Percentiles rank a stretch among this genome's conserved stretches.
Conservation (phyloP, 2,888 invertebrate genomes). For the Nebria salina region DNA sequence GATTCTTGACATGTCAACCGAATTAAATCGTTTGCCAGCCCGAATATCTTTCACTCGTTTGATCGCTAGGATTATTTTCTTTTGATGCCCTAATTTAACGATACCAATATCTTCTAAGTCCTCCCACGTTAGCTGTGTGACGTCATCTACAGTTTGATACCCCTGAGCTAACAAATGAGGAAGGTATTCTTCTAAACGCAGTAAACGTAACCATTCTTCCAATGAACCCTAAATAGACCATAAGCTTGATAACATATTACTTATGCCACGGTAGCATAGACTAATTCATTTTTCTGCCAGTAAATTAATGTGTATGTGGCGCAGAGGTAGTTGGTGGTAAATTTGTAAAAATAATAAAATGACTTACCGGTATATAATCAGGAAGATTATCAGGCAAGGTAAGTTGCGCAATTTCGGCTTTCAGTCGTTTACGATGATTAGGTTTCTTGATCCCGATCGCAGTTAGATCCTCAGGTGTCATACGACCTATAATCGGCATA, state of each 20-base stretch:
- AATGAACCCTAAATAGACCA: constrained; percentile 78
- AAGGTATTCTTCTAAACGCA: constrained; percentile 92
- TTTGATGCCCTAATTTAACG: constrained; percentile 95
- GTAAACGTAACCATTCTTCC: constrained; percentile 92
- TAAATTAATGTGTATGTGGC: background rate
- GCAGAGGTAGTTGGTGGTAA: background rate
- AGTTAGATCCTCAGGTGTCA: constrained; percentile 96
- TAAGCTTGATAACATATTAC: constrained; percentile 8
- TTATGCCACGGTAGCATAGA: background rate
- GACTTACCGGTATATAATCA: constrained; percentile 87
- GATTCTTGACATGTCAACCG: constrained; percentile 58
- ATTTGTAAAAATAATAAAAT: constrained; percentile 44
- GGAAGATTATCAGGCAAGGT: constrained; percentile 95
- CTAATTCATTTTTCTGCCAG: background rate
- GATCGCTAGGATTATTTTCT: constrained; percentile 96
- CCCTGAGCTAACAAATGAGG: constrained; percentile 91
- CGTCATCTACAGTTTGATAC: constrained; percentile 92
- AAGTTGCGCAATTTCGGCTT: constrained; percentile 94
- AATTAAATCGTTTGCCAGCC: constrained; percentile 78
- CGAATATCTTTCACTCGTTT: constrained; percentile 95
- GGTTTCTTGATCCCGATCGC: constrained; percentile 96
- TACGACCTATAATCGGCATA: constrained; percentile 96
- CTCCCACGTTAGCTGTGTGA: constrained; percentile 97
- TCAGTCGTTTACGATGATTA: constrained; percentile 93
- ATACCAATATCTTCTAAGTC: constrained; percentile 98